phyloP scores from a whole-genome alignment of 2,113 vertebrate genomes.

The Chelonoidis abingdonii region DNA sequence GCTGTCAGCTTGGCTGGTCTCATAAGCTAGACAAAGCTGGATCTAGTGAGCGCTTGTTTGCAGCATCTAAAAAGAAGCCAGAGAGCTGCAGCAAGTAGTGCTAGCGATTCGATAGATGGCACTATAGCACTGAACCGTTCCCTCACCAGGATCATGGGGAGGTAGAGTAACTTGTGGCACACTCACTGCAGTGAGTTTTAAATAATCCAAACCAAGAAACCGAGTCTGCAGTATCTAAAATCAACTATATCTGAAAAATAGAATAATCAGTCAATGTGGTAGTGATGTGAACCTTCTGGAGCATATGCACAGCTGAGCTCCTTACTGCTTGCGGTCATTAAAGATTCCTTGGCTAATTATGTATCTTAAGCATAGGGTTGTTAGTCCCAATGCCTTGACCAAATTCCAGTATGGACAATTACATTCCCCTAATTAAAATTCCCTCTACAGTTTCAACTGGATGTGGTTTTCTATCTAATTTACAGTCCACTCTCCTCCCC shows the following conservation, averaged over 20 bases:
- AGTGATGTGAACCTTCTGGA: neutral
- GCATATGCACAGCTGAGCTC: neutral
- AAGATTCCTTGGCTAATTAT: neutral
- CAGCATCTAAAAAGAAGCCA: neutral
- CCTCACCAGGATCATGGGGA: neutral
- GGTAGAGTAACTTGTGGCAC: neutral
- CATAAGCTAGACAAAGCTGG: neutral
- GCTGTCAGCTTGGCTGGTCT: fast-evolving
- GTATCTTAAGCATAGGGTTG: neutral
- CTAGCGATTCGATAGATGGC: neutral
- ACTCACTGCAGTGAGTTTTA: neutral
- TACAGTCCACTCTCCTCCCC: neutral
- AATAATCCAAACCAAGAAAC: neutral
- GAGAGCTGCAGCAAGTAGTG: fast-evolving
- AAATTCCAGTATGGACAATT: neutral
- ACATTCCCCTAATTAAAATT: neutral
- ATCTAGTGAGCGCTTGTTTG: neutral
- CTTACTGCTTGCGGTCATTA: neutral
- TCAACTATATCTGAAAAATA: neutral
- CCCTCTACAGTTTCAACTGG: neutral
- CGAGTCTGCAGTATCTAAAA: neutral
- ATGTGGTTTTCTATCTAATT: neutral
- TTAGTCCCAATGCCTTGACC: neutral
- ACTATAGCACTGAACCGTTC: neutral
- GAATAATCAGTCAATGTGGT: neutral